Evolutionary conservation across 2,888 invertebrate genomes (phyloP), one percentile per base, ranked within the genome.

Genomic region (Habroteleia sp.): DNA sequence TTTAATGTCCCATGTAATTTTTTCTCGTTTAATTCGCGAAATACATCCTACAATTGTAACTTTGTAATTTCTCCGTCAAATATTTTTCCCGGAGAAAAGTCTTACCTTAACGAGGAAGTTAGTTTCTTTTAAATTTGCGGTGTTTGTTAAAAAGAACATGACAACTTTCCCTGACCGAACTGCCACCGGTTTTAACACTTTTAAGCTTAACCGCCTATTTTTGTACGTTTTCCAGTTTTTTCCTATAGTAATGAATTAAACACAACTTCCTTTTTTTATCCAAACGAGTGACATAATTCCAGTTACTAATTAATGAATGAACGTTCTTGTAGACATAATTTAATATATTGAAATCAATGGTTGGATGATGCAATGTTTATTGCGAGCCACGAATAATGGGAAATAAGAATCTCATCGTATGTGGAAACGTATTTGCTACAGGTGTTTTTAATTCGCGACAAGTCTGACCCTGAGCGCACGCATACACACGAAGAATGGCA

Each of bases 151-250:
- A 52, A 62, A 56, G 54, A 29, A 10, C 29, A 17, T 33, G 10
- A 50, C 50, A 39, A 74, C 74, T 74, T 74, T 74, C 74, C 62
- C 69, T 35, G 62, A 31, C 42, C 48, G n/a, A 44, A 39, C 37
- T 31, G 56, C 37, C 41, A 44, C 42, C 8, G 20, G 63, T 58
- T 17, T 74, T 41, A 44, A 27, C 5, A 7, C 7, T 25, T 25
- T 25, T 25, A 25, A 25, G 7, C 25, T 6, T 25, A 25, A 7
- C 7, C 7, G 7, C 3, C 7, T 1, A 25, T 25, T 25, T 20
- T 20, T 20, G 20, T 20, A 20, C n/a, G n/a, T n/a, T n/a, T n/a
- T n/a, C n/a, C n/a, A 4, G 20, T 20, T 20, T 4, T 20, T 20
- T 20, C 20, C n/a, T n/a, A n/a, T n/a, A n/a, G n/a, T n/a, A n/a